Percentiles rank a stretch among this genome's conserved stretches.
These are phyloP conservation scores for Pentamera pediparva DNA, from an alignment of 53 echinoderm and acorn worm species.

Conservation along the genomic window DNA sequence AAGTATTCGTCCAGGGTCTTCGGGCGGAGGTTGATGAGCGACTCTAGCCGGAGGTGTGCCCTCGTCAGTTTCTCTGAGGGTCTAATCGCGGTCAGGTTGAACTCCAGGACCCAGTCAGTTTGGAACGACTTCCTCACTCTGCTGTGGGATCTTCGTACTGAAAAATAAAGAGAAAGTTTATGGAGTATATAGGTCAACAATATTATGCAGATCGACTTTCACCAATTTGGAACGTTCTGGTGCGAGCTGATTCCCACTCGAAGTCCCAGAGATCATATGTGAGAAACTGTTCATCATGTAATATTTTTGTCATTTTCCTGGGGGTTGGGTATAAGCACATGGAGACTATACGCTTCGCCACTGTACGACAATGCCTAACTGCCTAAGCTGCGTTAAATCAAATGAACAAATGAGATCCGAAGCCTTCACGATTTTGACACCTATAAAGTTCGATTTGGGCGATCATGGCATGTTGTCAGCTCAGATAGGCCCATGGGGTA, in stretches of 20 bases:
- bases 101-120: constrained; percentile 12
- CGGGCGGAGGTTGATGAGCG: constrained; percentile 6
- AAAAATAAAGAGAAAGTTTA: background rate
- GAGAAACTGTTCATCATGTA: no score
- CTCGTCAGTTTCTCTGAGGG: constrained; percentile 59
- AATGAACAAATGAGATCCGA: no score
- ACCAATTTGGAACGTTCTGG: no score
- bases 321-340: background rate
- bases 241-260: no score
- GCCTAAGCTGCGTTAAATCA: no score
- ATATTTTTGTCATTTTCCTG: background rate
- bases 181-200: background rate
- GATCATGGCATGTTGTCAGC: no score
- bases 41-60: constrained; percentile 72
- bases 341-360: background rate
- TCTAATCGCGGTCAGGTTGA: constrained; percentile 66
- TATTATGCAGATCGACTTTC: no score
- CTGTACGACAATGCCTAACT: no score
- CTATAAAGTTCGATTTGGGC: no score
- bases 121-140: background rate
- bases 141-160: constrained; percentile 1
- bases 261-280: no score
- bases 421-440: no score
- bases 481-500: no score
- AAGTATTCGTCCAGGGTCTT: constrained; percentile 4